A percentile compares a stretch with the other conserved stretches of the same genome.
Evolutionary conservation across 2,888 invertebrate genomes (phyloP).

Genomic region (Selenia dentaria): DNA sequence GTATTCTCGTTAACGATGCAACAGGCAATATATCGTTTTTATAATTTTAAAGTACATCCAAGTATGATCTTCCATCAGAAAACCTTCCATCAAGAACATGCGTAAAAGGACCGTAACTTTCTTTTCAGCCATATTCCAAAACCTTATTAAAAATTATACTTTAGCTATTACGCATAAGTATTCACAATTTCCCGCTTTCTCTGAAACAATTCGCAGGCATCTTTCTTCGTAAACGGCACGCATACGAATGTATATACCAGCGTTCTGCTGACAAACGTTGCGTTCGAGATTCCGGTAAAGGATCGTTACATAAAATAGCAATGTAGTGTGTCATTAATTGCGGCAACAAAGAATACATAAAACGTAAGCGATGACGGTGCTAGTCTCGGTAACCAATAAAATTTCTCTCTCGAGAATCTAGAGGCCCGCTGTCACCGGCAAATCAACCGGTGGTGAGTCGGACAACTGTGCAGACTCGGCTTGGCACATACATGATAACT

Average conservation of each 20-base stretch:
- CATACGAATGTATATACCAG: constrained; percentile 24
- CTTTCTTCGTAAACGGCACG: constrained; percentile 35
- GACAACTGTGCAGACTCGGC: constrained; percentile 23
- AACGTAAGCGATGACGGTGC: constrained; percentile 54
- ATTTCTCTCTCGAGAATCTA: constrained; percentile 74
- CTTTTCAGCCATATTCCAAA: no score
- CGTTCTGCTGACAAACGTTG: constrained; percentile 6
- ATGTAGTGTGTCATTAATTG: constrained; percentile 35
- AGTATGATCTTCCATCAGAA: no score
- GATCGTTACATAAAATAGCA: constrained; percentile 39
- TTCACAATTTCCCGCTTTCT: constrained; percentile 38
- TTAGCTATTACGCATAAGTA: constrained; percentile 25
- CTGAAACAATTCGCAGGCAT: constrained; percentile 31
- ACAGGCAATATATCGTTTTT: no score
- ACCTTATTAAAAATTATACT: neutral
- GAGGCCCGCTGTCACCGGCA: constrained; percentile 47
- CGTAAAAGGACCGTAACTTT: no score
- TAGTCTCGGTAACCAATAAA: constrained; percentile 47
- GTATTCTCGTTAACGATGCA: neutral
- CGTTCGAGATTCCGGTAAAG: constrained; percentile 28
- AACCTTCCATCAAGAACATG: no score
- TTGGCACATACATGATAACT: constrained; percentile 26
- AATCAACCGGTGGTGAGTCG: constrained; percentile 44
- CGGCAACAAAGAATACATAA: constrained; percentile 62
- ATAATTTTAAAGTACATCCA: no score